Base-by-base conservation (phyloP, 2,113 vertebrate species). In the Talpa occidentalis region DNA sequence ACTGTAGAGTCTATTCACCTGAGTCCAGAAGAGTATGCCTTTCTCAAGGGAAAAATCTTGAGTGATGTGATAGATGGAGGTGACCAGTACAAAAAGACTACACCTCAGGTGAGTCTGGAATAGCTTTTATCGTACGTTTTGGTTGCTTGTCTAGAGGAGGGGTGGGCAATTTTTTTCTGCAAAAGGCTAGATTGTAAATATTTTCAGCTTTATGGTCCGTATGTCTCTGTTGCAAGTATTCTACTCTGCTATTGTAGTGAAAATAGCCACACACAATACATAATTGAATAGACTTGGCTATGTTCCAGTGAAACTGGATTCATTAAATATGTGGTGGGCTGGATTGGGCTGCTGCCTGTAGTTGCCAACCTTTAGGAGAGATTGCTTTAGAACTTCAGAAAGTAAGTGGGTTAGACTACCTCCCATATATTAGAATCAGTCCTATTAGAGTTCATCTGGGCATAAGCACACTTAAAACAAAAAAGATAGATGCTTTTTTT, bases 41-140 rank as follows among this genome's bases (percentile, higher is more conserved):
- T 97, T 88, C 98, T 99, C 83, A 99, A 98, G n/a, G 97, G 98
- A 95, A 98, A 93, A 95, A 98, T 99, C 97, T 98, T 99, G 98
- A 97, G 37, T 1, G 98, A 99, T 0, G 98, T 99, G 94, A 99
- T 99, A 82, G 98, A 99, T 92, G 99, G 99, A 28, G 95, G 40
- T 47, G 99, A 99, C 90, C 97, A 98, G 83, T 99, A 99, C 54
- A 99, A 97, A 22, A 99, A 99, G 98, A 99, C 99, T 7, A 99
- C 98, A 52, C 99, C 99, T 14, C 85, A 99, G 99, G 99, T 99
- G 74, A 88, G 98, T 93, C 56, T 77, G 24, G 19, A 22, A 69
- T 15, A 80, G 44, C 19, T 83, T 89, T 70, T 44, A 64, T 80
- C 92, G 37, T 35, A 40, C 70, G 92, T 44, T 88, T 49, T n/a